Evolutionary conservation across 2,888 invertebrate species (phyloP).

Genomic region (Caenorhabditis japonica): DNA sequence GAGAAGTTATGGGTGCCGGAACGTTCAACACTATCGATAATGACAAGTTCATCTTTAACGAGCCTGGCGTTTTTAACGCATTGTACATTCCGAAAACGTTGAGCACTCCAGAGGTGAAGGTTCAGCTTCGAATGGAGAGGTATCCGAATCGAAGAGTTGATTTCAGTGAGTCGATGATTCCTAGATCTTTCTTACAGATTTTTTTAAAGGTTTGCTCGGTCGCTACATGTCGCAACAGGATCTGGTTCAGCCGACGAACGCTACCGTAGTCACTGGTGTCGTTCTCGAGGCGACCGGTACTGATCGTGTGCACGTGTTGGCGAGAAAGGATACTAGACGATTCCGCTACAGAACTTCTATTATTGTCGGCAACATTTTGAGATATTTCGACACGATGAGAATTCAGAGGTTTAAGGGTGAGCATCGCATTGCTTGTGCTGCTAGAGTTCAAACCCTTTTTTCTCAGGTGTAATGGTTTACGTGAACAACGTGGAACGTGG

Average conservation of each 20-base stretch:
- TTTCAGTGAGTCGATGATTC: slow-evolving; percentile 63
- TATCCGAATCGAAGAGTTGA: slow-evolving; percentile 76
- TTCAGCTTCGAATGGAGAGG: slow-evolving; percentile 74
- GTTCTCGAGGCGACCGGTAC: slow-evolving; percentile 75
- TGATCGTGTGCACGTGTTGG: slow-evolving; percentile 67
- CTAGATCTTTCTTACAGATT: not conserved
- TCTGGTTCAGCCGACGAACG: slow-evolving; percentile 75
- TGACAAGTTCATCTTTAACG: slow-evolving; percentile 91
- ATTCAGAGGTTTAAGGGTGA: slow-evolving; percentile 74
- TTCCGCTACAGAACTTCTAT: slow-evolving; percentile 71
- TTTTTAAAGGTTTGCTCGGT: slow-evolving; percentile 70
- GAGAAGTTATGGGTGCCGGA: slow-evolving; percentile 91
- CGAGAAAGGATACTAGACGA: slow-evolving; percentile 68
- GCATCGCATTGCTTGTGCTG: not conserved
- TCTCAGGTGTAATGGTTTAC: slow-evolving; percentile 72
- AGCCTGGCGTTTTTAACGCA: slow-evolving; percentile 91
- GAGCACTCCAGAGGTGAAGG: slow-evolving; percentile 72
- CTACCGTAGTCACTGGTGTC: slow-evolving; percentile 75
- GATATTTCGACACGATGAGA: slow-evolving; percentile 76
- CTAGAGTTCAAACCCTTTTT: not conserved
- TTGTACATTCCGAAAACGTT: slow-evolving; percentile 79
- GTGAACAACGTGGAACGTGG: slow-evolving; percentile 76
- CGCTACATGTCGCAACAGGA: slow-evolving; percentile 72
- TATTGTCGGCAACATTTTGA: slow-evolving; percentile 74
- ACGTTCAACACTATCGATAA: slow-evolving; percentile 94